Evolutionary conservation across 2,113 vertebrate species (phyloP).

Genomic region (Cyanoderma ruficeps): DNA sequence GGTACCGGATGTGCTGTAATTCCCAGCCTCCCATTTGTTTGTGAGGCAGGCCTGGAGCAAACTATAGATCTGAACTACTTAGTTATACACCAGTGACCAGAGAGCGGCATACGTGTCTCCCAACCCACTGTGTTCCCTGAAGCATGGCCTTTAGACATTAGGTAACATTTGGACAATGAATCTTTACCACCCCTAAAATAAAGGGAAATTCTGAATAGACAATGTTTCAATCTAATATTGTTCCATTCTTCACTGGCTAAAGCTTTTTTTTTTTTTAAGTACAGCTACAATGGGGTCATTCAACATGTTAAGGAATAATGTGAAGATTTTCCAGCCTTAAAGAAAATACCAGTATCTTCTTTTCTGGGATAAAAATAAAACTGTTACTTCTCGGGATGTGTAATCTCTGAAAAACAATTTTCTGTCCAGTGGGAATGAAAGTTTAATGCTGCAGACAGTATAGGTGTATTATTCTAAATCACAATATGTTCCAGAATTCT

Average conservation of each 20-base stretch:
- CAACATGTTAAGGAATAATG: slow-evolving; percentile 62
- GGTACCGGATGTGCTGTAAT: slow-evolving; percentile 70
- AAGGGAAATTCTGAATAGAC: slow-evolving; percentile 63
- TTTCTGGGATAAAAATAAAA: slow-evolving; percentile 13
- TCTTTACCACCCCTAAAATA: slow-evolving; percentile 66
- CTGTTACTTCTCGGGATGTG: neutral
- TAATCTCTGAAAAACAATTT: slow-evolving; percentile 24
- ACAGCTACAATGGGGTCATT: slow-evolving; percentile 56
- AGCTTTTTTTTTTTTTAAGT: slow-evolving; percentile 30
- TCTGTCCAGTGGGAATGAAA: slow-evolving; percentile 1
- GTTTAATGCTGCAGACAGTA: neutral
- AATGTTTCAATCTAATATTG: slow-evolving; percentile 77
- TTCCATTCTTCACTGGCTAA: slow-evolving; percentile 63
- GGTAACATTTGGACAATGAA: slow-evolving; percentile 69
- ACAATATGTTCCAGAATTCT: neutral
- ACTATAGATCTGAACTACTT: slow-evolving; percentile 74
- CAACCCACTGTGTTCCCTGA: slow-evolving; percentile 65
- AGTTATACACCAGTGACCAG: slow-evolving; percentile 75
- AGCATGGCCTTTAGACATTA: slow-evolving; percentile 71
- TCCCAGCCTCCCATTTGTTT: slow-evolving; percentile 70
- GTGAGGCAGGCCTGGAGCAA: slow-evolving; percentile 56
- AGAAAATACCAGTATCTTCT: neutral
- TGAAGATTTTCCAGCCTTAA: slow-evolving; percentile 25
- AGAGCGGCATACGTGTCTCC: slow-evolving; percentile 58
- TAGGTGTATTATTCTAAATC: slow-evolving; percentile 7